Evolutionary conservation across 2,888 invertebrate genomes (phyloP).

Genomic region (Nephrotoma guestfalica): DNA sequence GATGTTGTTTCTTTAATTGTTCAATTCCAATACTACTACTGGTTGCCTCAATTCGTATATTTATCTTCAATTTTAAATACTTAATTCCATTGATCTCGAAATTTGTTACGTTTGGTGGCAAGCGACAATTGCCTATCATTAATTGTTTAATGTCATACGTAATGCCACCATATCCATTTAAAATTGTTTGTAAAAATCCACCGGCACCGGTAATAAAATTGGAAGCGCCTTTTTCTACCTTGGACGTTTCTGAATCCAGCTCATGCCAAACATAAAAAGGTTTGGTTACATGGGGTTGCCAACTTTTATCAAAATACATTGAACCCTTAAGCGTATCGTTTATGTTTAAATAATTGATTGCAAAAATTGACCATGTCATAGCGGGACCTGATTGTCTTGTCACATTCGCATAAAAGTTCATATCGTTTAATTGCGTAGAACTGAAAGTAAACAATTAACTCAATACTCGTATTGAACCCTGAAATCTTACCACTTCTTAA

Average conservation of each 20-base stretch:
- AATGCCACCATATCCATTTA: constrained; percentile 42
- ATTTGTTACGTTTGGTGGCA: constrained; percentile 32
- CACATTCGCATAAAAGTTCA: constrained; percentile 39
- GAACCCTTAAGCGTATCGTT: constrained; percentile 31
- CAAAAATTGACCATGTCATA: constrained; percentile 50
- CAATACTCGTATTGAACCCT: neutral
- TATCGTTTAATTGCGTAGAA: constrained; percentile 37
- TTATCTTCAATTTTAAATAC: neutral
- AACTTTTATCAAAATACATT: constrained; percentile 37
- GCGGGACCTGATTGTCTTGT: constrained; percentile 41
- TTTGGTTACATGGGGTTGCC: constrained; percentile 37
- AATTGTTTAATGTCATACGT: constrained; percentile 36
- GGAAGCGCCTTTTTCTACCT: constrained; percentile 32
- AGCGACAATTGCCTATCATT: constrained; percentile 30
- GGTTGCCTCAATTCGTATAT: neutral
- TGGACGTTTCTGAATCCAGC: neutral
- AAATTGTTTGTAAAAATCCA: constrained; percentile 41
- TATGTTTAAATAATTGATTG: constrained; percentile 38
- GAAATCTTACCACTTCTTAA: neutral
- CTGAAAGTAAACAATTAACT: constrained; percentile 17
- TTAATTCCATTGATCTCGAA: constrained; percentile 15
- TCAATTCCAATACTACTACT: neutral
- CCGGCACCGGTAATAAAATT: constrained; percentile 49
- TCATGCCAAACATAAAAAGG: constrained; percentile 38
- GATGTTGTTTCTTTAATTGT: neutral